Evolutionary conservation across 2,113 vertebrate species (phyloP).

Genomic region (Eonycteris spelaea): DNA sequence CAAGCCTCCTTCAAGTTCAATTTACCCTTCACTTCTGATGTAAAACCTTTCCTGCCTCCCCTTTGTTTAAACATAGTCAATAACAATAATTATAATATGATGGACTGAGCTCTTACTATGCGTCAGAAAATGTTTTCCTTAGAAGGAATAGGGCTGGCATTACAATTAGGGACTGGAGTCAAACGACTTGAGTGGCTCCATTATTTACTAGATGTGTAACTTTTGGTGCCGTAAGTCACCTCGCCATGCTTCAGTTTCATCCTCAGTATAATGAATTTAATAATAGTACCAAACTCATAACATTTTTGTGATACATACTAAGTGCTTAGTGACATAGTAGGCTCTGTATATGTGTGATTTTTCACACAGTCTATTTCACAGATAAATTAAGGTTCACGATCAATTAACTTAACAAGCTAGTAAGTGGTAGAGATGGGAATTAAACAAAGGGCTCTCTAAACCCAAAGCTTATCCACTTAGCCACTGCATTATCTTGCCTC

Average conservation of each 20-base stretch:
- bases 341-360: background rate
- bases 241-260: background rate
- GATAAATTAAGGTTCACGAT: background rate
- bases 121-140: background rate
- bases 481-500: background rate
- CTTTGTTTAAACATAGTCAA: background rate
- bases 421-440: background rate
- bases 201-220: background rate
- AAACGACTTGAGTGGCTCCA: background rate
- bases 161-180: background rate
- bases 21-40: background rate
- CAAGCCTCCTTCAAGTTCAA: background rate
- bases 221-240: background rate
- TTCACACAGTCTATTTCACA: background rate
- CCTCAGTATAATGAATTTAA: background rate
- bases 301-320: background rate
- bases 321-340: background rate
- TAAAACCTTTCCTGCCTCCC: background rate
- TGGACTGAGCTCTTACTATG: background rate
- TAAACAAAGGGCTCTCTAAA: background rate
- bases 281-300: background rate
- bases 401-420: background rate
- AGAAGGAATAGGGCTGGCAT: background rate
- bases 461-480: background rate
- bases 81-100: background rate